Conservation (phyloP, 2,113 vertebrate species). For the Andinoacara biseriatus region DNA sequence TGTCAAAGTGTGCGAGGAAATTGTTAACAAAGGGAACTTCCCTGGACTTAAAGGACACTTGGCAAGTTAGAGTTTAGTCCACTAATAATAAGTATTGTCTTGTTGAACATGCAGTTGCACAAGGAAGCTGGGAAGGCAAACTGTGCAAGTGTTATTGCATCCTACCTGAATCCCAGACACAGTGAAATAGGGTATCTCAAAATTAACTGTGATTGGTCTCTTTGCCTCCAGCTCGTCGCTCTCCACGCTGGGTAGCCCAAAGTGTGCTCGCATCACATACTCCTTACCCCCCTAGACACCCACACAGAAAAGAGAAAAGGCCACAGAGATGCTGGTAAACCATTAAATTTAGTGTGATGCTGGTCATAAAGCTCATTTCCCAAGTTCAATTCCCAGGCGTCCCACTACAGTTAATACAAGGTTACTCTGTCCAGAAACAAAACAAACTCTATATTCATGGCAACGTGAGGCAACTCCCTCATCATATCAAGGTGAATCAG, state of each 20-base stretch:
- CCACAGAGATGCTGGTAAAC: constrained; percentile 12
- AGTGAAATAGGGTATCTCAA: constrained; percentile 87
- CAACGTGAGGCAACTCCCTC: neutral
- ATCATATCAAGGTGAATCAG: constrained; percentile 4
- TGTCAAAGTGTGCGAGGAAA: neutral
- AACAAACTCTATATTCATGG: constrained; percentile 17
- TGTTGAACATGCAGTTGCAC: neutral
- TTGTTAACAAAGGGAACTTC: neutral
- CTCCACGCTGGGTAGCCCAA: constrained; percentile 84
- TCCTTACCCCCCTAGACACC: constrained; percentile 83
- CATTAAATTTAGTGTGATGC: neutral
- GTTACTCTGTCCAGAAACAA: constrained; percentile 19
- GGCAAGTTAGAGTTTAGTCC: constrained; percentile 11
- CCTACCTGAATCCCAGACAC: constrained; percentile 85
- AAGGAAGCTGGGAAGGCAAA: neutral
- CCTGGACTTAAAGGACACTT: neutral
- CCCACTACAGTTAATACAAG: constrained; percentile 2
- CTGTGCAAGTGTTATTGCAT: neutral
- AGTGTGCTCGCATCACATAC: constrained; percentile 85
- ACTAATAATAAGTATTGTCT: neutral
- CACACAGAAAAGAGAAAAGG: constrained; percentile 6
- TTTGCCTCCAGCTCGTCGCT: constrained; percentile 77
- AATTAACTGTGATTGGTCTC: constrained; percentile 83
- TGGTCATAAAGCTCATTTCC: neutral
- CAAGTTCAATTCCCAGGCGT: constrained; percentile 1